Conservation (phyloP, 2,113 vertebrate genomes). For the Notarius quadriscutis region DNA sequence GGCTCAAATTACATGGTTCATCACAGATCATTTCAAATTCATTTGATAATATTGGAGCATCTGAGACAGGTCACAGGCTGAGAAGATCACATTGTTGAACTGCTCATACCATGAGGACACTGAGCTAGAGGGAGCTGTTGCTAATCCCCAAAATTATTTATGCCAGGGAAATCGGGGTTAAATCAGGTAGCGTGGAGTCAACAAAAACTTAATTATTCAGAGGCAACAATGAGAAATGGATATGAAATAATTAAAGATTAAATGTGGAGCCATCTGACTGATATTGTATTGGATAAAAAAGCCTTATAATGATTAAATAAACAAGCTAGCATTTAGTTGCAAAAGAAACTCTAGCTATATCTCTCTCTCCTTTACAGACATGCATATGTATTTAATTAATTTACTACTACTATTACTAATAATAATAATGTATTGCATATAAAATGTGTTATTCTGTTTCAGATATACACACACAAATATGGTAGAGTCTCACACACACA, state of each 20-base stretch:
- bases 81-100: background rate
- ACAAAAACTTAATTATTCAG: background rate
- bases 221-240: background rate
- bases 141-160: background rate
- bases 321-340: slow-evolving; percentile 1
- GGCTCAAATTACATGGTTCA: background rate
- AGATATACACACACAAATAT: background rate
- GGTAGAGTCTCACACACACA: background rate
- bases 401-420: too few species aligned
- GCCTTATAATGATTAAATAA: slow-evolving; percentile 25
- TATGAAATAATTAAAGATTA: background rate
- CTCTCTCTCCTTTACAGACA: background rate
- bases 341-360: background rate
- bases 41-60: background rate
- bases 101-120: background rate
- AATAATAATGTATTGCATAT: too few species aligned
- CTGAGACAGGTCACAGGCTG: background rate
- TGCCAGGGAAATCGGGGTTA: background rate
- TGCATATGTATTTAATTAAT: background rate
- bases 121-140: too few species aligned
- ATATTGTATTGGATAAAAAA: background rate
- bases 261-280: background rate
- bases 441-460: too few species aligned
- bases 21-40: background rate
- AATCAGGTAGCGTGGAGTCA: background rate